Evolutionary conservation across 2,113 vertebrate species (phyloP).

Genomic region (Oreocharis arfaki): DNA sequence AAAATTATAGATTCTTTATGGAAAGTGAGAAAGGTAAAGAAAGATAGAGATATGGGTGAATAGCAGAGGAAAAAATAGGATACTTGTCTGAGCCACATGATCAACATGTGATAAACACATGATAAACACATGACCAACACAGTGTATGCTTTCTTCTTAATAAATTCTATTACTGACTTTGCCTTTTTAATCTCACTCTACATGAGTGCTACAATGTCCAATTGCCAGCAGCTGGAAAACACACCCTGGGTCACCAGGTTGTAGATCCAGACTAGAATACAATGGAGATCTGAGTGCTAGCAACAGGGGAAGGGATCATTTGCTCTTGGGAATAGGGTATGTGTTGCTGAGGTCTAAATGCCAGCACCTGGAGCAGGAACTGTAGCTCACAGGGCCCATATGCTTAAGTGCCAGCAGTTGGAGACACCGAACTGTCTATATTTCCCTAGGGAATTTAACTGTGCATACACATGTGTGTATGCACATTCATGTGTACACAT

Average conservation of each 20-base stretch:
- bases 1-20: not conserved
- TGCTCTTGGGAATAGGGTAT: rapidly evolving
- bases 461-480: not conserved
- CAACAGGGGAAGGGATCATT: not conserved
- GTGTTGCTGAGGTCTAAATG: not conserved
- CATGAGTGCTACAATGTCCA: rapidly evolving
- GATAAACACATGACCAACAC: not conserved
- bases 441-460: not conserved
- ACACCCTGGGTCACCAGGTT: rapidly evolving
- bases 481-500: not conserved
- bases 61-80: not conserved
- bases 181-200: not conserved
- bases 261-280: not conserved
- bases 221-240: not conserved
- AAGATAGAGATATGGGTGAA: not conserved
- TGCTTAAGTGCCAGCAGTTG: not conserved
- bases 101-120: not conserved
- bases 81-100: not conserved
- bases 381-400: not conserved
- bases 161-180: not conserved
- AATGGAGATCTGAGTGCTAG: not conserved
- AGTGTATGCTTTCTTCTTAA: not conserved
- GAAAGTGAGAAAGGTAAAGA: not conserved
- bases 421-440: not conserved
- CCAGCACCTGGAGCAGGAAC: not conserved